Percentiles rank a stretch among this genome's conserved stretches.
These are phyloP conservation scores for Pogonognathellus flavescens DNA, from an alignment of 1,140 invertebrate genomes.

Conservation along the genomic window DNA sequence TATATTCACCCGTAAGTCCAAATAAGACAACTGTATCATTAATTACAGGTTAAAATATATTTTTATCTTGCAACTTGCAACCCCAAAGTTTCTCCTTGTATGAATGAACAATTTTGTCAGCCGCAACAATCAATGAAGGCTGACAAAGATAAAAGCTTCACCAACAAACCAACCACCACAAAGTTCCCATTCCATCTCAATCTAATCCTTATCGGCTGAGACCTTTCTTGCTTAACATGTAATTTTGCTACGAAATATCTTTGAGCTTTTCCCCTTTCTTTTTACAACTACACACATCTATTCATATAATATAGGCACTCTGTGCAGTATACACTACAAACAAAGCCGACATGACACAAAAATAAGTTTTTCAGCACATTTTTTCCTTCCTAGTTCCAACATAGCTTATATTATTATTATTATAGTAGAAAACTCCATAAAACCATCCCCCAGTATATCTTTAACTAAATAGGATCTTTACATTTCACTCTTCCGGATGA, in stretches of 20 bases:
- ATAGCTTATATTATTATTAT: too few relatives aligned
- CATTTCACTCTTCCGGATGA: background rate
- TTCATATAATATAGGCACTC: too few relatives aligned
- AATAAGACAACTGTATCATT: background rate
- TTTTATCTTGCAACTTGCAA: background rate
- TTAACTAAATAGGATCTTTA: background rate
- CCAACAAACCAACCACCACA: background rate
- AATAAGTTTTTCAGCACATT: too few relatives aligned
- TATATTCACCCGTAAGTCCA: slow-evolving; percentile 18
- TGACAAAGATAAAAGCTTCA: background rate
- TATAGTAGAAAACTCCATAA: too few relatives aligned
- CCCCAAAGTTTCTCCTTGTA: background rate
- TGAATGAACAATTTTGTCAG: background rate
- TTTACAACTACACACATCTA: too few relatives aligned
- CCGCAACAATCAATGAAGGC: background rate
- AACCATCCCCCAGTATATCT: background rate
- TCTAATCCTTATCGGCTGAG: slow-evolving; percentile 21
- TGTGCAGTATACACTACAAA: too few relatives aligned
- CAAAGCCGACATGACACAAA: too few relatives aligned
- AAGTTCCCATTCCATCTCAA: background rate
- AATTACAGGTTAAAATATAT: slow-evolving; percentile 27
- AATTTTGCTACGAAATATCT: slow-evolving; percentile 20
- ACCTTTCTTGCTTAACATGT: slow-evolving; percentile 23
- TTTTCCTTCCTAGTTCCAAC: too few relatives aligned
- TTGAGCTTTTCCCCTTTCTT: slow-evolving; percentile 13